These are phyloP conservation scores for Halcyon malimbica DNA, from an alignment of 2,113 vertebrate species.

Conservation along the genomic window DNA sequence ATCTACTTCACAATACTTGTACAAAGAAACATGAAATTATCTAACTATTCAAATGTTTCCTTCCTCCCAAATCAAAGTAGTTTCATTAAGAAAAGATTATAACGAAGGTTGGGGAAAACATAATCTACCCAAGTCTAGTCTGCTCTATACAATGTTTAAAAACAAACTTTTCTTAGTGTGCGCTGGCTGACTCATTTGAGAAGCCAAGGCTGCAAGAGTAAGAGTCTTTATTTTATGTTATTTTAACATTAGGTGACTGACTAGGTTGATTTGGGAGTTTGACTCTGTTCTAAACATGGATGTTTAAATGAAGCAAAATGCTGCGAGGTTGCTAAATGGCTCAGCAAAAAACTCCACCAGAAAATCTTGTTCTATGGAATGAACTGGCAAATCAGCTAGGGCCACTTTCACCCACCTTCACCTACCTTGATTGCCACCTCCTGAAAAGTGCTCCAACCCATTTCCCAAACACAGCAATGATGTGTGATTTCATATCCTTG, in stretches of 20 bases:
- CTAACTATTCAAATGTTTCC: neutral
- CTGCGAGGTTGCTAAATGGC: neutral
- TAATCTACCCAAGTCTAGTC: neutral
- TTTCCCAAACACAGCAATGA: neutral
- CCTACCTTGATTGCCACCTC: neutral
- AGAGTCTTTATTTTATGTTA: neutral
- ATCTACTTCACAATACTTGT: neutral
- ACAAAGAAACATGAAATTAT: neutral
- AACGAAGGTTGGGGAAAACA: fast-evolving
- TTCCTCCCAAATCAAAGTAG: neutral
- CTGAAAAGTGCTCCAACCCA: neutral
- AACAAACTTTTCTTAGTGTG: neutral
- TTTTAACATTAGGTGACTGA: neutral
- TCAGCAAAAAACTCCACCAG: neutral
- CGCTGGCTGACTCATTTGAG: neutral
- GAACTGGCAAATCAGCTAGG: neutral
- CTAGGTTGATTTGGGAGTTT: neutral
- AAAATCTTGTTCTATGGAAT: neutral
- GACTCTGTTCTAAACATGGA: neutral
- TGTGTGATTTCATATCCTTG: neutral
- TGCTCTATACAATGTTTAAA: neutral
- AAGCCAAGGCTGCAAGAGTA: neutral
- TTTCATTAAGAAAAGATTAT: neutral
- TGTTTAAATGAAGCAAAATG: neutral
- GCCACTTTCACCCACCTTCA: neutral